phyloP scores from a whole-genome alignment of 1,140 invertebrate species.

The Caenorhabditis tropicalis region DNA sequence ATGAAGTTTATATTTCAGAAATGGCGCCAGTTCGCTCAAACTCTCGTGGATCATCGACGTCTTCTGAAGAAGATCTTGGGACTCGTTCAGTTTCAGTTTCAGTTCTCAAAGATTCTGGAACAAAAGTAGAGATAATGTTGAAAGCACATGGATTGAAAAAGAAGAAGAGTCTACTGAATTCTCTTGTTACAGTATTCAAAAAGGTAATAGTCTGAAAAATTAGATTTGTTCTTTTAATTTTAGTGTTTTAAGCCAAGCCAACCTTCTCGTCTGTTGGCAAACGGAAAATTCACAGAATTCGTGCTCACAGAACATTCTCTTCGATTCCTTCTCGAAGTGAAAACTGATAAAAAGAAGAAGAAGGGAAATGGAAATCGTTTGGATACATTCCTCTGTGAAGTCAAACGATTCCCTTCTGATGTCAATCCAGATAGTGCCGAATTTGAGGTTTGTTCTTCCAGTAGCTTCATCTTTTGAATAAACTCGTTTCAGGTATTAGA shows the following conservation, averaged over 20 bases:
- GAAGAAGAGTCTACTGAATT: slow-evolving; percentile 52
- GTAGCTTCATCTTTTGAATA: not conserved
- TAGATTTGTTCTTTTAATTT: not conserved
- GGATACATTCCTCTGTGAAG: slow-evolving; percentile 55
- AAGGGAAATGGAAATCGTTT: slow-evolving; percentile 57
- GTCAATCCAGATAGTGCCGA: slow-evolving; percentile 58
- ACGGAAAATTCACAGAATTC: slow-evolving; percentile 56
- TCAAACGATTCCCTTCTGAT: slow-evolving; percentile 52
- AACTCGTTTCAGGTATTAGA: slow-evolving; percentile 54
- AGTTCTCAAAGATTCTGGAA: slow-evolving; percentile 55
- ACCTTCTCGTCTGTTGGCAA: slow-evolving; percentile 56
- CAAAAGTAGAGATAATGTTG: slow-evolving; percentile 56
- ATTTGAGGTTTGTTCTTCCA: slow-evolving; percentile 46
- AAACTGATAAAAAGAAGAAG: slow-evolving; percentile 57
- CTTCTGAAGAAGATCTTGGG: slow-evolving; percentile 44
- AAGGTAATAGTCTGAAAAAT: slow-evolving; percentile 33
- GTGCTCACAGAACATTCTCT: slow-evolving; percentile 49
- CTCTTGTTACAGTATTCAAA: slow-evolving; percentile 54
- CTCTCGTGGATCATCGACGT: slow-evolving; percentile 8
- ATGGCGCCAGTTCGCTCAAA: slow-evolving; percentile 10
- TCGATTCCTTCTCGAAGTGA: slow-evolving; percentile 55
- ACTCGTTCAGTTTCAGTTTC: slow-evolving; percentile 48
- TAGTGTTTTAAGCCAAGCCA: slow-evolving; percentile 48
- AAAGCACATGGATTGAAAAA: slow-evolving; percentile 59
- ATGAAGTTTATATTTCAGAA: not conserved